Conservation (phyloP, 2,113 vertebrate species). For the Melanerpes formicivorus region DNA sequence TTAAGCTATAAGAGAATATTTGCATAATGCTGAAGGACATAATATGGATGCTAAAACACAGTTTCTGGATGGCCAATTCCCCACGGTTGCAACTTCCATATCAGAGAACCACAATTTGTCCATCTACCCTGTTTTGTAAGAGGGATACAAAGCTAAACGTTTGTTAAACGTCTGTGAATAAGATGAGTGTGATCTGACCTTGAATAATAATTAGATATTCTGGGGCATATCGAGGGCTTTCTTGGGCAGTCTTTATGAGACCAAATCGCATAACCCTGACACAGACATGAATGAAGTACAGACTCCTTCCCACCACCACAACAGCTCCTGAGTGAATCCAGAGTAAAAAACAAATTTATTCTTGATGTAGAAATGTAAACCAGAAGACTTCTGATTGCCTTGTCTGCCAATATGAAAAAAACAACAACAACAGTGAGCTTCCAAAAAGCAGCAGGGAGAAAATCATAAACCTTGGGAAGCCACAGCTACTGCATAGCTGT, state of each 20-base stretch:
- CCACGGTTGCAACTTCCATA: neutral
- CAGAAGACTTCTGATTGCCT: neutral
- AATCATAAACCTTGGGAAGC: neutral
- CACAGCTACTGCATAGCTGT: neutral
- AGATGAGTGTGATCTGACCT: neutral
- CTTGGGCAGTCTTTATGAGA: neutral
- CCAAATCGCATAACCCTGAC: neutral
- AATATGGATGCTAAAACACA: neutral
- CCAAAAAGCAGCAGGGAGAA: neutral
- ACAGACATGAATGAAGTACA: neutral
- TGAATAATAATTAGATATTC: neutral
- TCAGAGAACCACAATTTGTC: neutral
- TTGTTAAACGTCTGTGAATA: neutral
- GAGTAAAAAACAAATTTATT: neutral
- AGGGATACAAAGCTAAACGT: neutral
- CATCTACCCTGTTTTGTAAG: neutral
- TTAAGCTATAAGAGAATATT: neutral
- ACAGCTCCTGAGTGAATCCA: neutral
- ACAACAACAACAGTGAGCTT: neutral
- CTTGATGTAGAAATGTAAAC: neutral
- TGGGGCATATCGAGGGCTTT: neutral
- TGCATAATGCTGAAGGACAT: neutral
- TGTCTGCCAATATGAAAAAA: neutral
- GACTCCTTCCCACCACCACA: neutral
- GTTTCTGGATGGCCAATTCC: neutral